Evolutionary conservation across 2,797 vertebrate species (phyloP).

Genomic region (Chromis chromis): DNA sequence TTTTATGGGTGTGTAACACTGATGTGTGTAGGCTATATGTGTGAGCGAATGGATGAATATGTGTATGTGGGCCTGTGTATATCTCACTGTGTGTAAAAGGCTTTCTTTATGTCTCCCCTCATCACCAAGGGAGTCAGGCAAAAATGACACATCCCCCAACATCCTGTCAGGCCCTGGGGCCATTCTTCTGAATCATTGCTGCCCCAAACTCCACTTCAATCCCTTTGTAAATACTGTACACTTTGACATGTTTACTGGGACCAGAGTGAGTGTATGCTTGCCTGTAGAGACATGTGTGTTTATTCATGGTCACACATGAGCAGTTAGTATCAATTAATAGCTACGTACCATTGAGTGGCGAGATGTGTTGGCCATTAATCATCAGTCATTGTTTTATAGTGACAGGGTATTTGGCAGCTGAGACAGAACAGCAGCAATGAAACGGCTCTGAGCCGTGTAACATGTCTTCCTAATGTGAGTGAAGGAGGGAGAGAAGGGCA

Average conservation of each 20-base stretch:
- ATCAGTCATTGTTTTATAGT: constrained; percentile 74
- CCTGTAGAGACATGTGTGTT: constrained; percentile 32
- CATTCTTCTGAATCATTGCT: constrained; percentile 78
- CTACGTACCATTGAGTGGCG: constrained; percentile 56
- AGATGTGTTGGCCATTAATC: constrained; percentile 70
- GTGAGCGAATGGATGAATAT: constrained; percentile 55
- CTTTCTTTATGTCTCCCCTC: constrained; percentile 80
- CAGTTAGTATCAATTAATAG: constrained; percentile 75
- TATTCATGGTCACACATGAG: constrained; percentile 62
- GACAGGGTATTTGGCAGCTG: constrained; percentile 69
- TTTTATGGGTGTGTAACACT: constrained; percentile 72
- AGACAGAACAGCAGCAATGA: constrained; percentile 66
- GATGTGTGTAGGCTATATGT: constrained; percentile 67
- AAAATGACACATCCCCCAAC: constrained; percentile 81
- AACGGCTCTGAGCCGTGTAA: constrained; percentile 56
- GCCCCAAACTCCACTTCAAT: constrained; percentile 74
- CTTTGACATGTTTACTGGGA: constrained; percentile 72
- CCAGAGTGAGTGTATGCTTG: constrained; percentile 31
- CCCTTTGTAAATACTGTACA: constrained; percentile 74
- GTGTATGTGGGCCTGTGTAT: constrained; percentile 57
- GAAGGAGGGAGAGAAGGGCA: constrained; percentile 16
- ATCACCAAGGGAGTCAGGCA: constrained; percentile 77
- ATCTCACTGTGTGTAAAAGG: constrained; percentile 76
- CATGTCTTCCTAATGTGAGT: constrained; percentile 44
- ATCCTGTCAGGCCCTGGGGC: constrained; percentile 80